Conservation (phyloP, 2,113 vertebrate genomes). For the Colius striatus region DNA sequence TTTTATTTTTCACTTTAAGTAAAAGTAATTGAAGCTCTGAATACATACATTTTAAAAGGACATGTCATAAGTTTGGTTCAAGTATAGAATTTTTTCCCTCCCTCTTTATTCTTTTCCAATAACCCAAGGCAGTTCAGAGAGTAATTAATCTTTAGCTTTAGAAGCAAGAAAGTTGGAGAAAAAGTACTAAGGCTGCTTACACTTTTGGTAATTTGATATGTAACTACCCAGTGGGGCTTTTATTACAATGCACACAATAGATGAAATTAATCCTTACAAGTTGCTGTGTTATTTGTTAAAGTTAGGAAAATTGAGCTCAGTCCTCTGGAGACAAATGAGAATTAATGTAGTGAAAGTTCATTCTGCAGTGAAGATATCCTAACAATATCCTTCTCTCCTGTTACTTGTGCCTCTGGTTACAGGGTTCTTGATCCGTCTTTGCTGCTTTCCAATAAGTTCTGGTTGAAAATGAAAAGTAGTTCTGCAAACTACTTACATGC, state of each 20-base stretch:
- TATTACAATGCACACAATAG: slow-evolving; percentile 45
- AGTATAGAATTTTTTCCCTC: background rate
- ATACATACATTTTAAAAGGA: background rate
- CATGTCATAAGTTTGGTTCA: background rate
- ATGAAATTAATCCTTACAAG: slow-evolving; percentile 64
- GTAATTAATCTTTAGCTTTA: slow-evolving; percentile 52
- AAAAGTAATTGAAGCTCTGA: background rate
- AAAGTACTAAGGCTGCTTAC: slow-evolving; percentile 33
- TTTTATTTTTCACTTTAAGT: background rate
- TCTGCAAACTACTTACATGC: background rate
- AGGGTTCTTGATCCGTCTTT: background rate
- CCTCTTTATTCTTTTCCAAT: background rate
- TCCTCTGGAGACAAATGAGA: slow-evolving; percentile 11
- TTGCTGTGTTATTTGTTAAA: background rate
- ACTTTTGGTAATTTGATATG: slow-evolving; percentile 37
- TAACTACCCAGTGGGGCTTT: slow-evolving; percentile 38
- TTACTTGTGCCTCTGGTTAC: background rate
- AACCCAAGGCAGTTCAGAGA: background rate
- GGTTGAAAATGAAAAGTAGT: background rate
- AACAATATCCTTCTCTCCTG: background rate
- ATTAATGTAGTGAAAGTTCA: slow-evolving; percentile 26
- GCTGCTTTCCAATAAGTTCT: background rate
- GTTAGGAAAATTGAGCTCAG: slow-evolving; percentile 42
- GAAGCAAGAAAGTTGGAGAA: background rate
- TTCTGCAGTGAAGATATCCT: background rate